Percentiles rank a stretch among this genome's conserved stretches.
Evolutionary conservation across 2,113 vertebrate species (phyloP).

Genomic region (Prinia subflava): DNA sequence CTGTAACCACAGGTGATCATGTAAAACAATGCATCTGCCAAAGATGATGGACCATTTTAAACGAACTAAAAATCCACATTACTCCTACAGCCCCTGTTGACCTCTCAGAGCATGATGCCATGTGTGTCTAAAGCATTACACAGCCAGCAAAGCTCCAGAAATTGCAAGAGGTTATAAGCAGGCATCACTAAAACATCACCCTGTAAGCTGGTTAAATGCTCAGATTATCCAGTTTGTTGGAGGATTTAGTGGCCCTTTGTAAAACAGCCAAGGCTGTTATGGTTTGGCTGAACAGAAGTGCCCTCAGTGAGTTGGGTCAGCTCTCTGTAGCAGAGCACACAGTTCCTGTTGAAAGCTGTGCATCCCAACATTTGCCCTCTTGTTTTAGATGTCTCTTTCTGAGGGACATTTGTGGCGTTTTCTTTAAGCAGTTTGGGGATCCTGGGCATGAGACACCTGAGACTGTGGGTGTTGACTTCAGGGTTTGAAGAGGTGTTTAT

Average conservation of each 20-base stretch:
- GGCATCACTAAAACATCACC: fast-evolving
- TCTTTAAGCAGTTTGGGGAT: not conserved
- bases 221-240: not conserved
- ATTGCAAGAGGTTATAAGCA: not conserved
- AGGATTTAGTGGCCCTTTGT: not conserved
- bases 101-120: not conserved
- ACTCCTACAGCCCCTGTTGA: not conserved
- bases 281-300: not conserved
- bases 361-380: not conserved
- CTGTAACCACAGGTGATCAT: fast-evolving
- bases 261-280: fast-evolving
- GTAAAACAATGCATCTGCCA: not conserved
- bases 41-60: not conserved
- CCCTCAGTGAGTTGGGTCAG: fast-evolving
- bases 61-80: fast-evolving
- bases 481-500: not conserved
- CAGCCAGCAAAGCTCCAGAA: not conserved
- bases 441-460: not conserved
- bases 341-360: not conserved
- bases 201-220: not conserved
- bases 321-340: not conserved
- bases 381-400: not conserved
- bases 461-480: too few species aligned
- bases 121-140: fast-evolving
- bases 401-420: fast-evolving